These are phyloP conservation scores for Poeciliopsis turneri DNA, from an alignment of 2,797 vertebrate genomes.

Conservation along the genomic window DNA sequence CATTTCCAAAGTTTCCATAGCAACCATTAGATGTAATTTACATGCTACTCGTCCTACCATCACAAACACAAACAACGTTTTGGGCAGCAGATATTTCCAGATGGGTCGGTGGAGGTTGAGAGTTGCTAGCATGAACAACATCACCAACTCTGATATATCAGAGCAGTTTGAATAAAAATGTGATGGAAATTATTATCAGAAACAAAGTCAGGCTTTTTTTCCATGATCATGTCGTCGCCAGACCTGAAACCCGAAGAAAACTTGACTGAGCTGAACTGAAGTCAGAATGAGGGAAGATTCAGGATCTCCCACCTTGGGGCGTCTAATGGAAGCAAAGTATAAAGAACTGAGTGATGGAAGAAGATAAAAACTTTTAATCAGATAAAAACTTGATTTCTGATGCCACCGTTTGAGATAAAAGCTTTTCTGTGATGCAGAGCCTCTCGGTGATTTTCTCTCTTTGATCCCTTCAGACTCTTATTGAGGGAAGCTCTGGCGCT, in stretches of 20 bases:
- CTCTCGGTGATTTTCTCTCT: constrained; percentile 8
- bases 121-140: not conserved
- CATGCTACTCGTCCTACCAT: not conserved
- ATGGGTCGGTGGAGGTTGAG: not conserved
- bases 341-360: not conserved
- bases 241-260: not conserved
- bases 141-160: not conserved
- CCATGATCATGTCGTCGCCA: not conserved
- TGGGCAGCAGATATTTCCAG: not conserved
- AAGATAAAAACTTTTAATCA: too few relatives aligned
- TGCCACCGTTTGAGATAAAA: not conserved
- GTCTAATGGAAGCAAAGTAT: not conserved
- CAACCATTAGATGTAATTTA: not conserved
- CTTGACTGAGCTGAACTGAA: not conserved
- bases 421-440: constrained; percentile 7
- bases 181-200: not conserved
- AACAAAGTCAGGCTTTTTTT: not conserved
- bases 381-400: not conserved
- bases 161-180: not conserved
- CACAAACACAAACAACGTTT: not conserved
- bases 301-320: not conserved
- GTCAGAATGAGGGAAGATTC: not conserved
- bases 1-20: not conserved
- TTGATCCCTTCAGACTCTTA: constrained; percentile 14
- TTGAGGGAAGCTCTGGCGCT: constrained; percentile 22